Evolutionary conservation across 1,140 invertebrate genomes (phyloP).

Genomic region (Caenorhabditis latens): DNA sequence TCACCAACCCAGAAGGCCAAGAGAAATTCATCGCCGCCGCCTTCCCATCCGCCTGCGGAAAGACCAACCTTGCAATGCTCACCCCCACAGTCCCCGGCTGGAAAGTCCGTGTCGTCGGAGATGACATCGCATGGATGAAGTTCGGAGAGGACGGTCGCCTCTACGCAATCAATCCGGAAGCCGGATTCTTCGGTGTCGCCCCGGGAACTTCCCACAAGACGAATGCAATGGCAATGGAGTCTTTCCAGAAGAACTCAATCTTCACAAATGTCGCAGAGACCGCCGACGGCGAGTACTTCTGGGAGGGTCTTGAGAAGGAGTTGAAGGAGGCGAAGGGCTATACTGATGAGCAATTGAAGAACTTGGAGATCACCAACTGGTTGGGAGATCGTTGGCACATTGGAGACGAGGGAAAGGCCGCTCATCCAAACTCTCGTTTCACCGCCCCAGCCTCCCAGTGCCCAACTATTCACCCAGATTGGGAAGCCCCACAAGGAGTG

Average conservation of each 20-base stretch:
- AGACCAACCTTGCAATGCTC: constrained; percentile 59
- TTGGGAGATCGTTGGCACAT: constrained; percentile 52
- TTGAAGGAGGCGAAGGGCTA: constrained; percentile 50
- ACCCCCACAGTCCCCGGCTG: constrained; percentile 57
- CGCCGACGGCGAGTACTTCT: constrained; percentile 58
- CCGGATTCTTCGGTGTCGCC: constrained; percentile 61
- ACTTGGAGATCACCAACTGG: constrained; percentile 59
- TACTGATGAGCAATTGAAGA: constrained; percentile 48
- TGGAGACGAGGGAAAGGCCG: constrained; percentile 35
- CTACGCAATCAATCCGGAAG: constrained; percentile 61
- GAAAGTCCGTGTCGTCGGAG: constrained; percentile 58
- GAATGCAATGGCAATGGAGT: constrained; percentile 43
- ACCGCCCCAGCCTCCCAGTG: constrained; percentile 40
- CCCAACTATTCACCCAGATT: constrained; percentile 59
- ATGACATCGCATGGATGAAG: constrained; percentile 63
- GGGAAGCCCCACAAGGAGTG: constrained; percentile 58
- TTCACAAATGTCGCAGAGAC: constrained; percentile 60
- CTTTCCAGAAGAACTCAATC: constrained; percentile 27
- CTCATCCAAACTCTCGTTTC: constrained; percentile 61
- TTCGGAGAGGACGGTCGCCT: constrained; percentile 57
- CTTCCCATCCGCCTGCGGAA: constrained; percentile 59
- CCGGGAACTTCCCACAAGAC: constrained; percentile 26
- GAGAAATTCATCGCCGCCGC: constrained; percentile 61
- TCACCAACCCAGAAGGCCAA: constrained; percentile 56
- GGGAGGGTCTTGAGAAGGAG: constrained; percentile 60